Evolutionary conservation across 2,113 vertebrate species (phyloP).

Genomic region (Procavia capensis): DNA sequence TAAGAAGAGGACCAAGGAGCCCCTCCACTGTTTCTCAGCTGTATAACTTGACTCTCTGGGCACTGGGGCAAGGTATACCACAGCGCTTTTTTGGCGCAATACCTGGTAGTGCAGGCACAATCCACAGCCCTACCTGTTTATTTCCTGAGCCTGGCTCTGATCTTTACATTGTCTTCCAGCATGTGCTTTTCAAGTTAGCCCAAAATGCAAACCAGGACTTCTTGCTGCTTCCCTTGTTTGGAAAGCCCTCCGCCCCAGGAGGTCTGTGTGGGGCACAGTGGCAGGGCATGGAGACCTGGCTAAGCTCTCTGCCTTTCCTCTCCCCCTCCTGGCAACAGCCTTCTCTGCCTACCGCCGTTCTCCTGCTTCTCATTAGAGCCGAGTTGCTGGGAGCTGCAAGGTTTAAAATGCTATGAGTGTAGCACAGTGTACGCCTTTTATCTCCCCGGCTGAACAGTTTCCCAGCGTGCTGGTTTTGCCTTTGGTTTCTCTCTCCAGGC

Average conservation of each 20-base stretch:
- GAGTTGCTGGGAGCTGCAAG: neutral
- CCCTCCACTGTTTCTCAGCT: neutral
- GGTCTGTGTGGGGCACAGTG: neutral
- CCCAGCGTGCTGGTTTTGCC: neutral
- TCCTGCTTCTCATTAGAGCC: conserved; percentile 6
- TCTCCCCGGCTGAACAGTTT: neutral
- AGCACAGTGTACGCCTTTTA: fast-evolving
- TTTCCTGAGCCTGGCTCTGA: fast-evolving
- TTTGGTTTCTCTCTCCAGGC: fast-evolving
- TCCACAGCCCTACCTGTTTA: fast-evolving
- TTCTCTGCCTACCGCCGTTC: neutral
- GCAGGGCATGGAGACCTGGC: neutral
- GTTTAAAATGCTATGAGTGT: neutral
- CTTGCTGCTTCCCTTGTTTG: neutral
- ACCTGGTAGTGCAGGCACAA: fast-evolving
- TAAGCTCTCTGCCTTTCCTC: neutral
- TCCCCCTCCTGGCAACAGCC: fast-evolving
- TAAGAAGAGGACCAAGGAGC: neutral
- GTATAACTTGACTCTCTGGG: neutral
- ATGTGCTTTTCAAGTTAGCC: no score
- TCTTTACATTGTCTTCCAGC: fast-evolving
- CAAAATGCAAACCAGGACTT: neutral
- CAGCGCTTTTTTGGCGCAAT: fast-evolving
- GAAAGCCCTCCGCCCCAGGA: neutral
- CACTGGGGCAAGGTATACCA: neutral